Evolutionary conservation across 2,113 vertebrate genomes (phyloP).

Genomic region (Thymallus thymallus): DNA sequence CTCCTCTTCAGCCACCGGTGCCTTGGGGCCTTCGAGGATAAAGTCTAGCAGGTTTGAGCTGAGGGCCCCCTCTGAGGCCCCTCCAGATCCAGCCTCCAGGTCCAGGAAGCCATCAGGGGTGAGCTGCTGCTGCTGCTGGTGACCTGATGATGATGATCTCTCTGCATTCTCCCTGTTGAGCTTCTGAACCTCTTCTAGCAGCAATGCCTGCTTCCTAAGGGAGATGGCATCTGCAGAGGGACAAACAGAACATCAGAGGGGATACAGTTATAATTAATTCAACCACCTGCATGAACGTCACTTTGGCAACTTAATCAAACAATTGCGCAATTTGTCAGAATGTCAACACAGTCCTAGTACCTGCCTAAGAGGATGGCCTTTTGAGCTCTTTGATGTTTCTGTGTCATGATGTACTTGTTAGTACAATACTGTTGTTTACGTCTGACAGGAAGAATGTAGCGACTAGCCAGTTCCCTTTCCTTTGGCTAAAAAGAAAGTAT

Average conservation of each 20-base stretch:
- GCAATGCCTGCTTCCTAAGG: slow-evolving; percentile 68
- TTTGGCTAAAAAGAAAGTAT: background rate
- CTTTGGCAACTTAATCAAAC: background rate
- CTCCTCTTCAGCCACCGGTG: slow-evolving; percentile 18
- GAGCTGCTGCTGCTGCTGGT: slow-evolving; percentile 22
- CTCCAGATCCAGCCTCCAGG: slow-evolving; percentile 38
- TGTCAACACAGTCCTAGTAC: too few species aligned
- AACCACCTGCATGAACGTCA: too few species aligned
- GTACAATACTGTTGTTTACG: background rate
- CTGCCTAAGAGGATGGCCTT: background rate
- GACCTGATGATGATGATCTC: slow-evolving; percentile 57
- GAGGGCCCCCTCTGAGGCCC: slow-evolving; percentile 15
- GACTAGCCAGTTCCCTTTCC: background rate
- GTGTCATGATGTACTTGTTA: background rate
- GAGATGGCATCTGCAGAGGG: slow-evolving; percentile 68
- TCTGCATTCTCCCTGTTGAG: slow-evolving; percentile 82
- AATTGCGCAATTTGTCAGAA: too few species aligned
- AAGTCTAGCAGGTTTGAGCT: slow-evolving; percentile 38
- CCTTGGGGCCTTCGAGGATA: slow-evolving; percentile 49
- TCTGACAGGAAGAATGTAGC: background rate
- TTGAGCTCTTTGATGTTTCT: background rate
- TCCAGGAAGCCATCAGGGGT: slow-evolving; percentile 14
- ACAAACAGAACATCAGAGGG: slow-evolving; percentile 11
- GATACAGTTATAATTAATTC: background rate
- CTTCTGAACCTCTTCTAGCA: slow-evolving; percentile 79